Conservation (phyloP, 2,113 vertebrate genomes). For the Falco punctatus region DNA sequence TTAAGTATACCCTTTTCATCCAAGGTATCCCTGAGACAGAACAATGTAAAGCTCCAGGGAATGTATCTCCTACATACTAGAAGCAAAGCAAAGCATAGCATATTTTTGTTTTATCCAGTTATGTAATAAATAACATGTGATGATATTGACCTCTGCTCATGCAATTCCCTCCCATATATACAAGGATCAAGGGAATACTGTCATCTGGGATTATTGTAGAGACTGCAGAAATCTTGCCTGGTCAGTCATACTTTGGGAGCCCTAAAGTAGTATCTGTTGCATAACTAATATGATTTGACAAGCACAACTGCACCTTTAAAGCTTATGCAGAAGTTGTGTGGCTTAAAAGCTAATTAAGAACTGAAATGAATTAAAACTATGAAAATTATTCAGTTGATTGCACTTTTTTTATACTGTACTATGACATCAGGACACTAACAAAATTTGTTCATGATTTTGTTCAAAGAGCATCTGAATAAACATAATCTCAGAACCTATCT, state of each 20-base stretch:
- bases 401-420: not conserved
- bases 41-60: not conserved
- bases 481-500: not conserved
- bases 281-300: slow-evolving; percentile 73
- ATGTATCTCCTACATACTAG: not conserved
- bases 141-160: slow-evolving; percentile 65
- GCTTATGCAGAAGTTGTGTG: slow-evolving; percentile 37
- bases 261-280: slow-evolving; percentile 58
- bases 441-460: not conserved
- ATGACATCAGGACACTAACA: not conserved
- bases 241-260: slow-evolving; percentile 68
- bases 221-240: slow-evolving; percentile 55
- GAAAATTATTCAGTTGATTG: slow-evolving; percentile 3
- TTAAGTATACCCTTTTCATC: not conserved
- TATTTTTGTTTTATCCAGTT: slow-evolving; percentile 53
- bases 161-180: slow-evolving; percentile 58
- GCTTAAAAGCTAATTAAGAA: slow-evolving; percentile 42
- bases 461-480: not conserved
- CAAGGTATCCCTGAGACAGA: not conserved
- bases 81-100: not conserved
- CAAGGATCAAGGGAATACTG: slow-evolving; percentile 69
- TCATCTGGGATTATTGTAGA: slow-evolving; percentile 74
- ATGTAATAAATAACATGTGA: slow-evolving; percentile 65
- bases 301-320: slow-evolving; percentile 64
- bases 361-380: slow-evolving; percentile 20